Base-by-base conservation (phyloP, 2,888 invertebrate genomes). In the Tholera decimalis region DNA sequence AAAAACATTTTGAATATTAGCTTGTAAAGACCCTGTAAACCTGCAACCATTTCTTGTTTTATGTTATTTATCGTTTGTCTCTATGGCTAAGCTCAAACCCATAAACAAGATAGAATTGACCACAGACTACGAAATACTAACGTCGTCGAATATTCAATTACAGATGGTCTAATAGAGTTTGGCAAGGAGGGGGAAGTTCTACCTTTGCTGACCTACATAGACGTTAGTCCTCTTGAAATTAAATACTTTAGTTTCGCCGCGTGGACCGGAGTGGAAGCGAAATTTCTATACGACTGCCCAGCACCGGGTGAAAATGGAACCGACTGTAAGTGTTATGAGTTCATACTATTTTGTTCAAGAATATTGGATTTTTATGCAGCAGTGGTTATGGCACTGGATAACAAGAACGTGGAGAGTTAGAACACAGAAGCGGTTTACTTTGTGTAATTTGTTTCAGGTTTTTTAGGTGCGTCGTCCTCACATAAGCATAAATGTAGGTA, bases 251-350 rank as follows among this genome's bases (percentile, higher is more conserved):
- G 97, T 85, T 97, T 97, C 75, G 96, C 97, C 15, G 96, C 97
- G 0, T 97, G 97, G 96, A 95, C 95, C 6, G 95, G 96, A 0
- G 96, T 97, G 0, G 96, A 96, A 78, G 97, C 97, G 0, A 97
- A 97, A 83, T 97, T 97, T 94, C 95, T 96, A 57, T 97, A 96
- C 78, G 97, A 97, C 84, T 97, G 97, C 79, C 95, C 96, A 6
- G 77, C 88, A 46, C 89, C 92, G 1, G 86, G 85, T 6, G 85
- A 76, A 2, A 86, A 86, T 57, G 86, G 76, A 0, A 82, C 79
- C 28, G 85, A 89, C 69, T 84, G 93, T 94, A 84, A 84, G 80
- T 83, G 30, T 44, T 62, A 58, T 11, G 8, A n/a, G 3, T 3
- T 53, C 15, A n/a, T 30, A 28, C 39, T 43, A 44, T 51, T n/a